Evolutionary conservation across 2,113 vertebrate genomes (phyloP).

Genomic region (Gopherus flavomarginatus): DNA sequence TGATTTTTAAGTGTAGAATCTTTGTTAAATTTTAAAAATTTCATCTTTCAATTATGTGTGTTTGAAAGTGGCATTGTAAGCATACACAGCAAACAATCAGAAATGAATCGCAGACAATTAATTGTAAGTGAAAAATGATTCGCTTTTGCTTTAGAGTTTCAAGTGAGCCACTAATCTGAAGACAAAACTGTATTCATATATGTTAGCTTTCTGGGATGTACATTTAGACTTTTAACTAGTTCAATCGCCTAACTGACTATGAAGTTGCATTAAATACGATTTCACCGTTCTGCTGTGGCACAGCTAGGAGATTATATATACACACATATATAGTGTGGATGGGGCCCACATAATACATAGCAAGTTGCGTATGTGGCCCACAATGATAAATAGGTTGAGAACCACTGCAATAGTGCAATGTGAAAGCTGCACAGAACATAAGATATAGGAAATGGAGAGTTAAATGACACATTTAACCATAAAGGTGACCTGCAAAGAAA

Average conservation of each 20-base stretch:
- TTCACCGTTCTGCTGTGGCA: not conserved
- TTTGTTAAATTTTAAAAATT: not conserved
- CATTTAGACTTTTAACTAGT: not conserved
- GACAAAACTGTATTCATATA: not conserved
- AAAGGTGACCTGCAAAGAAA: not conserved
- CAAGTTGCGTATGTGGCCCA: no score
- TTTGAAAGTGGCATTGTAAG: not conserved
- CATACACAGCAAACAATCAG: not conserved
- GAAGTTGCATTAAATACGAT: not conserved
- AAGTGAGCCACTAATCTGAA: not conserved
- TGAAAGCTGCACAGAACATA: not conserved
- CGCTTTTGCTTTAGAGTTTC: not conserved
- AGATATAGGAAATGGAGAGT: not conserved
- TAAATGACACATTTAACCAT: not conserved
- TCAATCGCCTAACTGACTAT: not conserved
- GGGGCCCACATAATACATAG: no score
- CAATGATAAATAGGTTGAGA: no score
- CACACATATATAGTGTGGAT: no score
- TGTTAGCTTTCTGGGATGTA: not conserved
- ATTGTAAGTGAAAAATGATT: not conserved
- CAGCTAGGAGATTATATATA: not conserved
- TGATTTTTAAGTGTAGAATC: not conserved
- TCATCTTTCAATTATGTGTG: not conserved
- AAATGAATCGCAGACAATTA: not conserved
- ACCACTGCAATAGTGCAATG: not conserved